phyloP scores from a whole-genome alignment of 2,888 invertebrate genomes.

The Adela reaumurella region DNA sequence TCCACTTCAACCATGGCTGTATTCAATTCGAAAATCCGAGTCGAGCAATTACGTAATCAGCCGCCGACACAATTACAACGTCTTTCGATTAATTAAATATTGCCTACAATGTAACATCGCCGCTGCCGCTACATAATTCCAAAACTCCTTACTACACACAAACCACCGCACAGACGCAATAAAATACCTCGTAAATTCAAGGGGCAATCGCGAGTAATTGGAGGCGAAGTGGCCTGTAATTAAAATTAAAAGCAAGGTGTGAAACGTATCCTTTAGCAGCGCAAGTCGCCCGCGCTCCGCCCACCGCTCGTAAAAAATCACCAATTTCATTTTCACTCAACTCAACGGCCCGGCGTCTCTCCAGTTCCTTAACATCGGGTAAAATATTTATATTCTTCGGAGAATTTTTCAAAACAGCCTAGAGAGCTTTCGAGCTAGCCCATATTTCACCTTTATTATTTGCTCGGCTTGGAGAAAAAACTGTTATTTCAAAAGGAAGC shows the following conservation, averaged over 20 bases:
- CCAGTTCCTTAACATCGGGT: too few relatives aligned
- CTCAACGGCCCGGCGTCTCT: too few relatives aligned
- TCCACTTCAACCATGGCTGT: too few relatives aligned
- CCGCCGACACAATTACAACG: constrained; percentile 1
- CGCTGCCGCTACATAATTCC: not conserved
- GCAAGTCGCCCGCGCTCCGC: not conserved
- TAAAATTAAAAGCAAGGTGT: constrained; percentile 2
- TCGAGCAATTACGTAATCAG: not conserved
- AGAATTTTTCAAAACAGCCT: too few relatives aligned
- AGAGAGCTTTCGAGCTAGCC: too few relatives aligned
- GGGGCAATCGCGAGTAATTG: constrained; percentile 7
- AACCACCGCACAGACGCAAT: not conserved
- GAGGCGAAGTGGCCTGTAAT: constrained; percentile 5
- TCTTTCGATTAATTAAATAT: constrained; percentile 3
- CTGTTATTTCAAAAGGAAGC: too few relatives aligned
- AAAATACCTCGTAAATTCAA: constrained; percentile 6
- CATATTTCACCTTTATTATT: too few relatives aligned
- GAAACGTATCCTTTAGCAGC: constrained; percentile 4
- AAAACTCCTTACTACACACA: not conserved
- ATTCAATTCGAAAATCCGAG: not conserved
- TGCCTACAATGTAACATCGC: constrained; percentile 1
- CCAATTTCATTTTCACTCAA: too few relatives aligned
- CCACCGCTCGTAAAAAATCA: too few relatives aligned
- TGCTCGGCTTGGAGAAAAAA: too few relatives aligned
- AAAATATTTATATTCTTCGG: too few relatives aligned